These are phyloP conservation scores for Ariolimax columbianus DNA, from an alignment of 2,888 invertebrate genomes.

Conservation along the genomic window DNA sequence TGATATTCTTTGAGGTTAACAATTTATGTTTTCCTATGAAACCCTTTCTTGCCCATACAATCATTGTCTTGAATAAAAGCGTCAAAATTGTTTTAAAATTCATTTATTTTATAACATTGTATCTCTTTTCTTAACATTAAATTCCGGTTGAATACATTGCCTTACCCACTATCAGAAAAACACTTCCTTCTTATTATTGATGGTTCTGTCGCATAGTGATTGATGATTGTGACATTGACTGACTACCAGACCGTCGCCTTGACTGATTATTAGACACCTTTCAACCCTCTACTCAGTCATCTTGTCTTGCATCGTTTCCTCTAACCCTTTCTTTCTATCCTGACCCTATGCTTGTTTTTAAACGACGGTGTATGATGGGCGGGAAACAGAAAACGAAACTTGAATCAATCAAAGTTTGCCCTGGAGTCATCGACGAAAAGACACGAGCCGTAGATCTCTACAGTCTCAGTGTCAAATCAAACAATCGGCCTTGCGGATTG, in stretches of 20 bases:
- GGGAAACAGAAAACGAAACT: not conserved
- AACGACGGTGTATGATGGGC: not conserved
- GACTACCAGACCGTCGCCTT: not conserved
- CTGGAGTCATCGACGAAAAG: not conserved
- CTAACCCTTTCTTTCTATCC: not conserved
- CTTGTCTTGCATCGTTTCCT: not conserved
- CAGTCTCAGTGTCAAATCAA: not conserved
- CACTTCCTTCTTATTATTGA: no score
- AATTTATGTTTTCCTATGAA: no score
- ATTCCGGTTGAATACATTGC: no score
- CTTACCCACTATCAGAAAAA: no score
- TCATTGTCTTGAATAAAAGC: no score
- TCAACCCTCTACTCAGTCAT: not conserved
- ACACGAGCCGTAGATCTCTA: not conserved
- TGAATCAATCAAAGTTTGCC: conserved; percentile 33
- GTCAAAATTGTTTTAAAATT: no score
- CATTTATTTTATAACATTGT: no score
- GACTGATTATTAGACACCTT: not conserved
- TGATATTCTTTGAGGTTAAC: no score
- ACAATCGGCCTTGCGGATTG: not conserved
- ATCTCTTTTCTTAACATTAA: no score
- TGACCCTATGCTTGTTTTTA: not conserved
- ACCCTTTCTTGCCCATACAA: no score
- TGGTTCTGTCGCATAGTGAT: no score
- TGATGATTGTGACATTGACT: not conserved